Percentiles rank a stretch among this genome's conserved stretches.
phyloP scores from a whole-genome alignment of 2,888 invertebrate genomes.

The Heliconius ethilla region DNA sequence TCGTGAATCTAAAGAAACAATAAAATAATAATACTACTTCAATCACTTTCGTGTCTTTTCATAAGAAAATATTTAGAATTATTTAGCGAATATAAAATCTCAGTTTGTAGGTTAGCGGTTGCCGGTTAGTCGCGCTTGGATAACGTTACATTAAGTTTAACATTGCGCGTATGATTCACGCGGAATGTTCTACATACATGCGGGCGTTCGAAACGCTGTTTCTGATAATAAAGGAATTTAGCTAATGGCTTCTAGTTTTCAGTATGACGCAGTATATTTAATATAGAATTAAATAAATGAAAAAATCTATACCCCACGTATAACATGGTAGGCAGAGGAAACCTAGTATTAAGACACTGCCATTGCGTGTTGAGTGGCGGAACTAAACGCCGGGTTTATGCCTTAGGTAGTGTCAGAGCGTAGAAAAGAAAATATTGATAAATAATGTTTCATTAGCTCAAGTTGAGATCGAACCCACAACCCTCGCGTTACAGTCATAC shows the following conservation, averaged over 20 bases:
- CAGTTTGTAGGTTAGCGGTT: conserved; percentile 6
- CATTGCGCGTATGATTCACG: conserved; percentile 21
- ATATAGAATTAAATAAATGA: too few species aligned
- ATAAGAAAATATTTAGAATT: neutral
- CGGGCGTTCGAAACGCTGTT: conserved; percentile 14
- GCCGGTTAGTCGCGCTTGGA: conserved; percentile 17
- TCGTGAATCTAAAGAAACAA: too few species aligned
- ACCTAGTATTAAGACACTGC: too few species aligned
- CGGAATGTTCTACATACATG: conserved; percentile 30
- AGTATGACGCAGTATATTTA: neutral
- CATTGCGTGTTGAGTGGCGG: too few species aligned
- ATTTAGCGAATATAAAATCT: neutral
- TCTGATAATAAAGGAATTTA: conserved; percentile 6
- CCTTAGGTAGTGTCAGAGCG: too few species aligned
- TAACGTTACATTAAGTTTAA: conserved; percentile 14
- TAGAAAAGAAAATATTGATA: too few species aligned
- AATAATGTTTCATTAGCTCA: too few species aligned
- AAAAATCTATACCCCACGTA: too few species aligned
- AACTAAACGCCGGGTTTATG: too few species aligned
- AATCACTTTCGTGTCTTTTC: neutral
- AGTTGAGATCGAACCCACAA: too few species aligned
- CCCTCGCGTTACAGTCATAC: too few species aligned
- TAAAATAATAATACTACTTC: neutral
- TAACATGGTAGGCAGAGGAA: too few species aligned
- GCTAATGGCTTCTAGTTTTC: neutral